Conservation (phyloP, 2,113 vertebrate species). For the Actenoides lindsayi region DNA sequence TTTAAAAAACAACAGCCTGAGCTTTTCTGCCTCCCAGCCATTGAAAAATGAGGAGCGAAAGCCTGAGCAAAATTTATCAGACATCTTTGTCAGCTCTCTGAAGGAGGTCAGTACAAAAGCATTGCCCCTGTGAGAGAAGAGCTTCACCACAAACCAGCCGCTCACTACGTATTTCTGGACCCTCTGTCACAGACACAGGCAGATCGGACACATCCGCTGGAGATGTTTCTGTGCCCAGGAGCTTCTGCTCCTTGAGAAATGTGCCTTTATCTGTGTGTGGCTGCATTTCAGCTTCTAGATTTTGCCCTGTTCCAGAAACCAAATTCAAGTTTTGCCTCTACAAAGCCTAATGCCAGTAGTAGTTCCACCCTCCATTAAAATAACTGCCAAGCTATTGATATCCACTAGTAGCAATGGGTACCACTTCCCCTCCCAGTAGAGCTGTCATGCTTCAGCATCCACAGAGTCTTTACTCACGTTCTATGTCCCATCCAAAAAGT, state of each 20-base stretch:
- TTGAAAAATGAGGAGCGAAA: not conserved
- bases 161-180: not conserved
- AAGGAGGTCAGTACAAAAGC: not conserved
- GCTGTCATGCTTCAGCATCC: not conserved
- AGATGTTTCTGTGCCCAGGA: not conserved
- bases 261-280: accelerated
- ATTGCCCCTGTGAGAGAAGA: not conserved
- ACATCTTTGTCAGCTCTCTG: not conserved
- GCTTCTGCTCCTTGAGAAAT: not conserved
- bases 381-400: not conserved
- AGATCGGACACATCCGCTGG: not conserved
- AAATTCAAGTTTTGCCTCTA: not conserved
- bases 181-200: not conserved
- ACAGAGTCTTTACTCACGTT: not conserved
- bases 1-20: not conserved
- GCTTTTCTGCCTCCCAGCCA: not conserved
- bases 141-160: not conserved
- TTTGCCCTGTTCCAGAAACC: not conserved
- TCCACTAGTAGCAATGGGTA: not conserved
- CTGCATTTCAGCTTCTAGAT: not conserved
- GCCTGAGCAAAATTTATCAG: not conserved
- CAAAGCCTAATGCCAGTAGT: not conserved
- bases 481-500: accelerated
- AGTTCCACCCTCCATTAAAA: not conserved
- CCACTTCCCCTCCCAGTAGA: not conserved